Evolutionary conservation across 2,888 invertebrate genomes (phyloP), one percentile per base, ranked within the genome.

Genomic region (Apamea epomidion): DNA sequence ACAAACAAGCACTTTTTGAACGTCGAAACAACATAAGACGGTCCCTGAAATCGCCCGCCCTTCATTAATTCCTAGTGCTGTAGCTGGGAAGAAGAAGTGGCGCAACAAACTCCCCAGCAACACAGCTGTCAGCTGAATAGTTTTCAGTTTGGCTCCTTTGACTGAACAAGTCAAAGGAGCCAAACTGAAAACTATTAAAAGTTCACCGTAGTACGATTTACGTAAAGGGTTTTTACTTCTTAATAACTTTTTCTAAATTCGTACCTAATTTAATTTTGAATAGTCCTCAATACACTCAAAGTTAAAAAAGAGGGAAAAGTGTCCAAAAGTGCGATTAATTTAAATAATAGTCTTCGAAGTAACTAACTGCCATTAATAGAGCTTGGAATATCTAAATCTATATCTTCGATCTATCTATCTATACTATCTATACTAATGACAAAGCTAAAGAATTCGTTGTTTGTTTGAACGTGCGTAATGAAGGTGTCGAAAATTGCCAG

Each of bases 331-430:
- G 32, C 2, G 14, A 75, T 60, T 18, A n/a, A 76, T 76, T 51
- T 21, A 32, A 62, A 76, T 14, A 76, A 14, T n/a, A 60, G 21
- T 60, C 8, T 18, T 32, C 37, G 29, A 62, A 62, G 48, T n/a
- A 76, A 76, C 10, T 37, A 51, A 76, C 76, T n/a, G 45, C n/a
- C 7, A 37, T 48, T 32, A 58, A 48, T 64, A 77, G 32, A 65
- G 8, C 25, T 37, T 6, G 37, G 37, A 37, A 37, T 37, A 37
- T 37, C 6, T 37, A 37, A 37, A 37, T 37, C 37, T 37, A 37
- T 37, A 6, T 37, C 37, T 37, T 37, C 37, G 5, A 37, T 37
- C 37, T 37, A 37, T n/a, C n/a, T n/a, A n/a, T n/a, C n/a, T n/a
- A n/a, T n/a, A n/a, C n/a, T 37, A 0, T 37, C 6, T 37, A 5